phyloP scores from a whole-genome alignment of 1,140 invertebrate genomes.

The Aradophagus sp. region DNA sequence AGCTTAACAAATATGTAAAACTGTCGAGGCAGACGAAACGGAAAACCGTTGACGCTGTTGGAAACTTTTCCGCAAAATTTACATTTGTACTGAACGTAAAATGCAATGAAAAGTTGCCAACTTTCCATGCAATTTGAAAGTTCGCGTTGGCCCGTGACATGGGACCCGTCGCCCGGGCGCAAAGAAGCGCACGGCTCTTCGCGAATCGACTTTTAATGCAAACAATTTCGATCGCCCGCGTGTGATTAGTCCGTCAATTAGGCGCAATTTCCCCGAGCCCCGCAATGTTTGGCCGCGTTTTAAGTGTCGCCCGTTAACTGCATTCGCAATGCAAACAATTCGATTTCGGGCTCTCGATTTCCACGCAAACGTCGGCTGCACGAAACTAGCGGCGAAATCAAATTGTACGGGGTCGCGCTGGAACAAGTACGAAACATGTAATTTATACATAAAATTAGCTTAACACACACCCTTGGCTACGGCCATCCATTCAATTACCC shows the following conservation, averaged over 20 bases:
- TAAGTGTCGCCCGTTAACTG: too few relatives aligned
- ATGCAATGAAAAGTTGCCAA: constrained; percentile 54
- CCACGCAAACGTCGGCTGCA: too few relatives aligned
- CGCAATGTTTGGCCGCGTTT: too few relatives aligned
- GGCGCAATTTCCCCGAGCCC: neutral
- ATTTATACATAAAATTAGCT: constrained; percentile 40
- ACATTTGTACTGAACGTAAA: constrained; percentile 54
- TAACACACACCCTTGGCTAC: constrained; percentile 7
- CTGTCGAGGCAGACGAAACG: constrained; percentile 29
- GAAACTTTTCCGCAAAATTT: constrained; percentile 55
- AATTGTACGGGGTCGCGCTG: too few relatives aligned
- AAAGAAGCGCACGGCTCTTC: constrained; percentile 31
- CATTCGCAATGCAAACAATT: too few relatives aligned
- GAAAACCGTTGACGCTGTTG: constrained; percentile 53
- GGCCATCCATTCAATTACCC: constrained; percentile 9
- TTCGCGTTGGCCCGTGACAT: constrained; percentile 44
- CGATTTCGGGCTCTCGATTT: too few relatives aligned
- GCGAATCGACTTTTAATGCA: constrained; percentile 26
- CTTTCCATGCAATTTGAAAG: constrained; percentile 53
- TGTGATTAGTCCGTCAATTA: constrained; percentile 10
- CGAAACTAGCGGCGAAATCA: too few relatives aligned
- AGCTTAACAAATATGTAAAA: constrained; percentile 57
- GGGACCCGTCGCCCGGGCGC: constrained; percentile 39
- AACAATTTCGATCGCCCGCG: constrained; percentile 25
- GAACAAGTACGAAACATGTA: constrained; percentile 17